Evolutionary conservation across 2,797 vertebrate genomes (phyloP), one percentile per base, ranked within the genome.

Genomic region (Sus cebifrons): DNA sequence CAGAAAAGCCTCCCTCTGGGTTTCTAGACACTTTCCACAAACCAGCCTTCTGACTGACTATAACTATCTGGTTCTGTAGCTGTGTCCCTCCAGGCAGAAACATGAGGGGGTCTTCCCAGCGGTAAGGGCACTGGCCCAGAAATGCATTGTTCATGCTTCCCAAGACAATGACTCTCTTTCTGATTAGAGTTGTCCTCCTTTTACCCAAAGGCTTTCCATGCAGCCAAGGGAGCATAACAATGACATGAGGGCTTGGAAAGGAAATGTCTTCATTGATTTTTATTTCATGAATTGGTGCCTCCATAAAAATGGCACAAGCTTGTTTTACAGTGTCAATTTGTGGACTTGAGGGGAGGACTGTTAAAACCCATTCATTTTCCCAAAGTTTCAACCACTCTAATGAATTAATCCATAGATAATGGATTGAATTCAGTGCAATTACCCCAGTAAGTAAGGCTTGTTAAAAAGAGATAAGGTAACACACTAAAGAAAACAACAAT

Each of bases 351-450:
- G 65, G 95, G 89, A 96, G 18, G 25, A 40, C 79, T 86, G 40
- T 94, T 97, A 92, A 94, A 81, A 93, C 96, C 89, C 91, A 86
- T 95, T 97, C 96, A 97, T 95, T 98, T 97, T 92, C 77, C 95
- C 93, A 95, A 97, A 97, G 85, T 97, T 97, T 85, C 81, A 21
- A 94, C 94, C 93, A 95, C 83, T 36, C 87, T 96, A 97, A 97
- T 97, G 98, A 98, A 97, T 98, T 97, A 96, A 97, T 95, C 96
- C 87, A 95, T 95, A 96, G 97, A 82, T 96, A 97, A 96, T 93
- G 70, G 97, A 94, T 89, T 64, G 86, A 95, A 58, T 89, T 95
- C 68, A 93, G 49, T 29, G 11, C 88, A 96, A 96, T 81, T 81
- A 67, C 79, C 77, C 93, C 65, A 71, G 86, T 96, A 91, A 94